Evolutionary conservation across 2,113 vertebrate genomes (phyloP), one percentile per base, ranked within the genome.

Genomic region (Chaetura pelagica): DNA sequence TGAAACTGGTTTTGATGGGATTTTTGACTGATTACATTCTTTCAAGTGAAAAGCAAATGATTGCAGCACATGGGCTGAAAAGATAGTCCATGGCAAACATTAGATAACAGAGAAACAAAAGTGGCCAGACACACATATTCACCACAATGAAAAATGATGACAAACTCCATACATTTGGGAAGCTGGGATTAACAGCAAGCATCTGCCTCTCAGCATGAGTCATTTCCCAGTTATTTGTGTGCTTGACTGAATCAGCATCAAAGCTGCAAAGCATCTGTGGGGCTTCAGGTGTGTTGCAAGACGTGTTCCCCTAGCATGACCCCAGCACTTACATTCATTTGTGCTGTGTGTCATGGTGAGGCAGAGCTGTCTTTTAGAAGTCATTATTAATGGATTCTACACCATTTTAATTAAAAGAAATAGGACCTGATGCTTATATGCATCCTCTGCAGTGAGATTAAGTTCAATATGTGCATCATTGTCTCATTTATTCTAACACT

Each of bases 141-240:
- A 32, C 74, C 71, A 92, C 87, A 96, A 95, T 76, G 74, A 84
- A 93, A 95, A 95, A 91, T 35, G 34, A 95, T 92, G 87, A 95
- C 94, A 84, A 95, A 94, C 58, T 9, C 3, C 17, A 54, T 52
- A 78, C 61, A 19, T 86, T 87, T 94, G 81, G 46, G 87, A 89
- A 95, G 57, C 80, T 57, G 14, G 84, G 89, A 89, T 96, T 95
- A 96, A 48, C 66, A 95, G 38, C 72, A 71, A 81, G 74, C 54
- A 85, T n/a, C 78, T 66, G 78, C 71, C 51, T 89, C 87, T 59
- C 90, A 67, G 59, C 84, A 79, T 95, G 94, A 94, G 64, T 94
- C 66, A 96, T 40, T 79, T 84, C 84, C 66, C 48, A 48, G 87
- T 76, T 92, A 75, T 94, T 91, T 89, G 77, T 91, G 77, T 82